Evolutionary conservation across 2,888 invertebrate genomes (phyloP), one percentile per base, ranked within the genome.

Genomic region (Bombylius major): DNA sequence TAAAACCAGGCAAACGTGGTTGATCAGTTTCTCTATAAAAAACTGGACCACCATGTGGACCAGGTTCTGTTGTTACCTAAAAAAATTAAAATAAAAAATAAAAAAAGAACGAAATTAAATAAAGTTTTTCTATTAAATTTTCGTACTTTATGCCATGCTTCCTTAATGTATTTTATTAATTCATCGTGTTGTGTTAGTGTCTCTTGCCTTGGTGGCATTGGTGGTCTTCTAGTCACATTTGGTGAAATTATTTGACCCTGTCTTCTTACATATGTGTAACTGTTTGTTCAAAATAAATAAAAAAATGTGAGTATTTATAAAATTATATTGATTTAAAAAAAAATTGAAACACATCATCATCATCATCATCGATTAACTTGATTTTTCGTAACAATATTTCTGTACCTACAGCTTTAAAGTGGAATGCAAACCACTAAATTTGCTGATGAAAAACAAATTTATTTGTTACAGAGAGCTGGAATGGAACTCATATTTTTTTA

Each of bases 151-250:
- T 79, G 82, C 86, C 86, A 86, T 56, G 85, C 86, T 63, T 88
- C 88, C 68, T 81, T 83, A 62, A 89, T 86, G 67, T 86, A 89
- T 68, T 82, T 84, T 63, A 89, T 87, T 66, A 89, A 76, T 71
- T 88, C 88, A 67, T 87, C 87, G 64, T 89, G 87, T 60, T 74
- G 75, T 55, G 73, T 71, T 55, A 71, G 62, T 51, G 69, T 66
- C 60, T 69, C 68, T 63, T 66, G 65, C 50, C 65, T 61, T 53
- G 61, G 65, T 56, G 59, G 62, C 59, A 64, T 63, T 54, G 65
- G 61, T 50, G 62, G 54, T 47, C 60, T 60, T 58, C 63, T 62
- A 54, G 64, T 59, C 39, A 62, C 60, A 31, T 59, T 60, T 44
- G 65, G 63, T 51, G 62, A 62, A 50, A 65, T 64, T 46, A 64